Evolutionary conservation across 1,140 invertebrate species (phyloP).

Genomic region (Maniola jurtina): DNA sequence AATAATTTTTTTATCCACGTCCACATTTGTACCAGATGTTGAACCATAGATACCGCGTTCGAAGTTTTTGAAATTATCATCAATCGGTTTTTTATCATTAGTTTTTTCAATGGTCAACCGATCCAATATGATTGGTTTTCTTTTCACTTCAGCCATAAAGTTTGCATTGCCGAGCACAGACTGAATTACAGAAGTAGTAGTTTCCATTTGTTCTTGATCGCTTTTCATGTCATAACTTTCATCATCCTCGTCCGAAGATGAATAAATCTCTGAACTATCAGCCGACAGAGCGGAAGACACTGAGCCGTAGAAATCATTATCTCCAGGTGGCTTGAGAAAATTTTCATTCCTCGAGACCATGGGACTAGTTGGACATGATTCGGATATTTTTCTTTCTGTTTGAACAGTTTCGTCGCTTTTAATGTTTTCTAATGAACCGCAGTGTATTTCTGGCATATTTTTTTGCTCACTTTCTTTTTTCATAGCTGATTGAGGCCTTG

Average conservation of each 20-base stretch:
- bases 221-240: conserved; percentile 69
- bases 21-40: not conserved
- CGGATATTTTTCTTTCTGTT: conserved; percentile 56
- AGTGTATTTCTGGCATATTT: conserved; percentile 60
- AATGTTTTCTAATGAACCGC: conserved; percentile 65
- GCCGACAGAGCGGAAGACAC: conserved; percentile 68
- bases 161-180: conserved; percentile 70
- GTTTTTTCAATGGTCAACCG: conserved; percentile 31
- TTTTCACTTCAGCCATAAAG: conserved; percentile 67
- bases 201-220: conserved; percentile 68
- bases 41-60: not conserved
- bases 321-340: conserved; percentile 66
- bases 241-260: conserved; percentile 73
- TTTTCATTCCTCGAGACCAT: conserved; percentile 59
- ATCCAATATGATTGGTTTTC: conserved; percentile 58
- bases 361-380: conserved; percentile 72
- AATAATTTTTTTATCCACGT: not conserved
- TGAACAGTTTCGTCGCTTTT: conserved; percentile 38
- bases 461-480: conserved; percentile 26
- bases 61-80: conserved; percentile 14
- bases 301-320: conserved; percentile 61
- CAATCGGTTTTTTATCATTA: conserved; percentile 12
- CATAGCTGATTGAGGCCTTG: conserved; percentile 18
- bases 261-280: conserved; percentile 72
- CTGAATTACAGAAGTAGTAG: conserved; percentile 78